Evolutionary conservation across 2,888 invertebrate species (phyloP).

Genomic region (Furcula furcula): DNA sequence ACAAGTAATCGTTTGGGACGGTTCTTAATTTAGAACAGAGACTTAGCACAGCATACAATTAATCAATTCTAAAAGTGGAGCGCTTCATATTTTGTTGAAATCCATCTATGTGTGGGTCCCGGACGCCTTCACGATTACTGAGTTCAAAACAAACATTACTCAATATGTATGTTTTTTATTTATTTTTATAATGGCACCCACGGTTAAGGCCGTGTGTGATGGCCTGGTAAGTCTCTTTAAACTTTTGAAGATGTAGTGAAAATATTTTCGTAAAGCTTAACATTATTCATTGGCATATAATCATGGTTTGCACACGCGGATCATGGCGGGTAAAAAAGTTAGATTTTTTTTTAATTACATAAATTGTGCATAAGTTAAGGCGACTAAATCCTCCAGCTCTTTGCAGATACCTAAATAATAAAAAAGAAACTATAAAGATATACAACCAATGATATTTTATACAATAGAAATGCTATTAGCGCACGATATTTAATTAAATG

Average conservation of each 20-base stretch:
- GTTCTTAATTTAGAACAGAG: conserved; percentile 60
- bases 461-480: too few species aligned
- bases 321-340: too few species aligned
- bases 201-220: conserved; percentile 62
- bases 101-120: conserved; percentile 77
- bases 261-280: conserved; percentile 43
- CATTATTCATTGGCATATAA: too few species aligned
- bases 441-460: too few species aligned
- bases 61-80: conserved; percentile 74
- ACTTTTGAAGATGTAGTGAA: conserved; percentile 40
- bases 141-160: conserved; percentile 75
- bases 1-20: conserved; percentile 54
- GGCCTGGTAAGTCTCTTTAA: conserved; percentile 57
- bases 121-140: conserved; percentile 56
- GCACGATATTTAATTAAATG: too few species aligned
- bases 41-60: conserved; percentile 63
- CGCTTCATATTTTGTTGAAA: conserved; percentile 68
- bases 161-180: conserved; percentile 72
- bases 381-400: too few species aligned
- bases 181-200: conserved; percentile 72
- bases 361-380: too few species aligned
- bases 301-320: too few species aligned
- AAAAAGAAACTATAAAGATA: too few species aligned
- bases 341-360: too few species aligned
- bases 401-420: too few species aligned